Base-by-base conservation (phyloP, 2,888 invertebrate species). In the Diplolepis rosae region DNA sequence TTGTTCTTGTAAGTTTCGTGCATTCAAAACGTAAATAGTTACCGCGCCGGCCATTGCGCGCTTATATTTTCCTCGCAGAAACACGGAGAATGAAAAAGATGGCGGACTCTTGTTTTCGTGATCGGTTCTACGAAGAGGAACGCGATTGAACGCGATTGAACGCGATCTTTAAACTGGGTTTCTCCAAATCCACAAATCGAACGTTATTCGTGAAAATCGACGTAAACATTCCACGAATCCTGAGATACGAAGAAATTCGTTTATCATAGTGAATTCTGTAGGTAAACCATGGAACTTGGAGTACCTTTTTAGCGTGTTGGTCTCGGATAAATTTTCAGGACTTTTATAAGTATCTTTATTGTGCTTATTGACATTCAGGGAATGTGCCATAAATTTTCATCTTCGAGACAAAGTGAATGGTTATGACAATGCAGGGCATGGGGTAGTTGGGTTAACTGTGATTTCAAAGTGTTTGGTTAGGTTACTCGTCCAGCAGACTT, bases 31-130 rank as follows among this genome's bases (percentile, higher is more conserved):
- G n/a, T n/a, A n/a, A n/a, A n/a, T n/a, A n/a, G n/a, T n/a, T n/a
- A 48, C 18, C 18, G 18, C 18, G 78, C 81, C 80, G 79, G 82
- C 84, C 83, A 84, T 83, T 82, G 84, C 80, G 79, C 83, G 83
- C 75, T 80, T 79, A 81, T 85, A 83, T 86, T 85, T 84, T 84
- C 82, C 75, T 82, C 75, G 74, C 50, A 73, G 61, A n/a, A n/a
- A n/a, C n/a, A n/a, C n/a, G n/a, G n/a, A n/a, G n/a, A n/a, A n/a
- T n/a, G n/a, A 71, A 74, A 87, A 87, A 87, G 82, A 88, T 88
- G 88, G 88, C 87, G 81, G 85, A 85, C 67, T 74, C 77, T 82
- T 84, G 82, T 84, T 84, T 83, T 85, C 78, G 80, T 80, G 80
- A 81, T 80, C 71, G 76, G 77, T 78, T 80, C 72, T 77, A 68